These are phyloP conservation scores for Cephus nigrinus DNA, from an alignment of 2,888 invertebrate species.

Conservation along the genomic window DNA sequence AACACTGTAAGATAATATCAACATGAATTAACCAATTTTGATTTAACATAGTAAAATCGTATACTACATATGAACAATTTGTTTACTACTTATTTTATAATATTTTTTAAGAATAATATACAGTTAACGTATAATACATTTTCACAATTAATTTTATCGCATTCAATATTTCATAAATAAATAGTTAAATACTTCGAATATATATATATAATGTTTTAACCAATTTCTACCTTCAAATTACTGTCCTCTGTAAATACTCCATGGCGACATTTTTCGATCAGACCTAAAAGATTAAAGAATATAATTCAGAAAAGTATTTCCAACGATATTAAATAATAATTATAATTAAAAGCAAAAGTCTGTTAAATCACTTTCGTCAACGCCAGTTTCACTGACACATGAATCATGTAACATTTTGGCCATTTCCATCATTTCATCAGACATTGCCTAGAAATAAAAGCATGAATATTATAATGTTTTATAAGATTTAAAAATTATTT, in stretches of 20 bases:
- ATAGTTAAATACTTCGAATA: too few relatives aligned
- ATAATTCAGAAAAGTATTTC: background rate
- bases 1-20: slow-evolving; percentile 48
- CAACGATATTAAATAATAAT: background rate
- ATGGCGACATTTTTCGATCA: slow-evolving; percentile 50
- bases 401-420: slow-evolving; percentile 58
- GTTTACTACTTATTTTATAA: background rate
- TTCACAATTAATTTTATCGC: too few relatives aligned
- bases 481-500: background rate
- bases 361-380: slow-evolving; percentile 44
- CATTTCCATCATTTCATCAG: slow-evolving; percentile 43
- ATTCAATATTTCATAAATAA: too few relatives aligned
- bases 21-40: background rate
- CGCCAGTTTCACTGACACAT: slow-evolving; percentile 62
- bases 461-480: background rate
- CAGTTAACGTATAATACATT: too few relatives aligned
- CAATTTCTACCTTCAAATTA: slow-evolving; percentile 43
- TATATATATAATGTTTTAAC: background rate
- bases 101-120: background rate
- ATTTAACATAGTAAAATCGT: background rate
- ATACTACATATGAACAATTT: background rate
- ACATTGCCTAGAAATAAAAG: slow-evolving; percentile 18
- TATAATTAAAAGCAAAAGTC: background rate
- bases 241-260: slow-evolving; percentile 59
- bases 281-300: slow-evolving; percentile 28